phyloP scores from a whole-genome alignment of 2,797 vertebrate genomes.

The Falco peregrinus region DNA sequence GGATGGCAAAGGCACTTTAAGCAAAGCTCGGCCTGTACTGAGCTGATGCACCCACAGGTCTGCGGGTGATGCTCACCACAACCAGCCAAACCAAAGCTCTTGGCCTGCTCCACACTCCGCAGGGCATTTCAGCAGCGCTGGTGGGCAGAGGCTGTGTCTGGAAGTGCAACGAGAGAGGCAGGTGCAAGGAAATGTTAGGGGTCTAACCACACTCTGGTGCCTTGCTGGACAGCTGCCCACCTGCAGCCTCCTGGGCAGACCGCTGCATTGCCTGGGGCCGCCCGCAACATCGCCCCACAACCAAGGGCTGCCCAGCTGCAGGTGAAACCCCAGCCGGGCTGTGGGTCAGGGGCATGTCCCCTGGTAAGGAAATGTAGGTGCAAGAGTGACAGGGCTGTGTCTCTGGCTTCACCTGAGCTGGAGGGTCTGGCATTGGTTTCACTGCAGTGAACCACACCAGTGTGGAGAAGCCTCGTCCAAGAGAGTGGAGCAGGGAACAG shows the following conservation, averaged over 20 bases:
- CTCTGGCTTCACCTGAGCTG: background rate
- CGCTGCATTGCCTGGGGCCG: background rate
- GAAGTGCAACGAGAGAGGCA: background rate
- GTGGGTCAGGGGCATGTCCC: rapidly evolving
- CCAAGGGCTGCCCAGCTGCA: background rate
- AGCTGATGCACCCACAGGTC: background rate
- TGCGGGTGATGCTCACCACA: background rate
- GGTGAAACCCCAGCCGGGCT: rapidly evolving
- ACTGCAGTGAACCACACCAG: background rate
- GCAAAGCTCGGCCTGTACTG: background rate
- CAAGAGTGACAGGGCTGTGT: background rate
- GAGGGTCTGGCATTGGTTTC: background rate
- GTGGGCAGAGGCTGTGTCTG: rapidly evolving
- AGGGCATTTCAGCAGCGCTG: rapidly evolving
- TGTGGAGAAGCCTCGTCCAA: background rate
- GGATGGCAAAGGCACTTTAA: background rate
- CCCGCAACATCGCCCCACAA: background rate
- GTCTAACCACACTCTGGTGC: background rate
- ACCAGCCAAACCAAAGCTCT: background rate
- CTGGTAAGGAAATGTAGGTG: background rate
- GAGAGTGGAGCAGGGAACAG: background rate
- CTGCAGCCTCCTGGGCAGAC: background rate
- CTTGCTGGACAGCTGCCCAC: background rate
- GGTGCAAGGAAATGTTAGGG: background rate
- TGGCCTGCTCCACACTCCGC: background rate